phyloP scores from a whole-genome alignment of 1,140 invertebrate genomes.

The Wasmannia auropunctata region DNA sequence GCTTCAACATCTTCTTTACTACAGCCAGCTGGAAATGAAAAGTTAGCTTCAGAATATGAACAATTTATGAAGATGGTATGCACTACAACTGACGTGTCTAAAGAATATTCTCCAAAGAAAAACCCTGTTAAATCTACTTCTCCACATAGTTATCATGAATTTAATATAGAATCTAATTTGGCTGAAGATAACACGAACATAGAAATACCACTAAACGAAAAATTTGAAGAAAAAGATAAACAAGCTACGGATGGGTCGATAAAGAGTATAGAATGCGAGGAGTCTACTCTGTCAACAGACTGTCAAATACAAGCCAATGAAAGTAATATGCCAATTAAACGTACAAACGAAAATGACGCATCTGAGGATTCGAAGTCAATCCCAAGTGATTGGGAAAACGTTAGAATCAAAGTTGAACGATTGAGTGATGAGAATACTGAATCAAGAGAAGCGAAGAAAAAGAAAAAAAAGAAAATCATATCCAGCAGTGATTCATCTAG shows the following conservation, averaged over 20 bases:
- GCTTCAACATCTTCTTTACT: slow-evolving; percentile 28
- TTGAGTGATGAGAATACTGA: slow-evolving; percentile 74
- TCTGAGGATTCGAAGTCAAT: slow-evolving; percentile 72
- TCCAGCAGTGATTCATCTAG: slow-evolving; percentile 78
- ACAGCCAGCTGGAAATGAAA: slow-evolving; percentile 74
- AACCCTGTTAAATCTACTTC: slow-evolving; percentile 53
- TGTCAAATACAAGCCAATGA: slow-evolving; percentile 26
- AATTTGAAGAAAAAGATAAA: slow-evolving; percentile 31
- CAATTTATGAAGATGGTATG: slow-evolving; percentile 84
- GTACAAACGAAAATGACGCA: slow-evolving; percentile 38
- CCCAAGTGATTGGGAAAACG: slow-evolving; percentile 80
- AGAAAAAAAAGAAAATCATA: slow-evolving; percentile 45
- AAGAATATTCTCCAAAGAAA: slow-evolving; percentile 47
- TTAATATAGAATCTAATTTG: slow-evolving; percentile 77
- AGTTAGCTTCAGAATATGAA: slow-evolving; percentile 83
- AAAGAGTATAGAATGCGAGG: slow-evolving; percentile 39
- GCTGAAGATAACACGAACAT: slow-evolving; percentile 57
- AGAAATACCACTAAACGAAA: not conserved
- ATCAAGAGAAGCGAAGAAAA: slow-evolving; percentile 63
- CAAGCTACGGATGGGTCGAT: slow-evolving; percentile 25
- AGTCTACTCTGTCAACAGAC: slow-evolving; percentile 19
- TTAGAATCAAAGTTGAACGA: slow-evolving; percentile 79
- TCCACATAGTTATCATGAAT: slow-evolving; percentile 74
- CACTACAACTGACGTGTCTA: slow-evolving; percentile 15
- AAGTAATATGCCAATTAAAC: not conserved